Evolutionary conservation across 2,888 invertebrate species (phyloP), one percentile per base, ranked within the genome.

Genomic region (Rotaria macrura): DNA sequence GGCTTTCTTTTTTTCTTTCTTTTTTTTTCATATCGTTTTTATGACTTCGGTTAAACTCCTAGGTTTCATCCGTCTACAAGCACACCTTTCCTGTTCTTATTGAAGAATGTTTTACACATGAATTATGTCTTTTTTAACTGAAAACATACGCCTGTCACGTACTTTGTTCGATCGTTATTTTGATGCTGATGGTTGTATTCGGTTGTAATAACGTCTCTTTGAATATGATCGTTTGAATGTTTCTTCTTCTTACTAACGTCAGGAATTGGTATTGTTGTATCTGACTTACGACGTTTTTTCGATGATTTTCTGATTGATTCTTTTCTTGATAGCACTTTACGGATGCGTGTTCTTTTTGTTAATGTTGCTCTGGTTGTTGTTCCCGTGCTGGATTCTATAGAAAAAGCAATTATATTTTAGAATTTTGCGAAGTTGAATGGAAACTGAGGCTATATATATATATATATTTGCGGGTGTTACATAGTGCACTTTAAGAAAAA

Each of bases 101-200:
- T n/a, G 34, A 34, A 34, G 20, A 65, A 34, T 34, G 5, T 34
- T 65, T 65, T 34, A 65, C 29, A 65, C 17, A 65, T 65, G 65
- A 34, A 34, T 65, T 29, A 65, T 65, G 65, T 65, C 65, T 65
- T 34, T 34, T n/a, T 65, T 65, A 65, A 65, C 29, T 65, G 17
- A 65, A 65, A 65, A 65, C 65, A 65, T 14, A 65, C 65, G 65
- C 34, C 65, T 65, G 65, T 65, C 65, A 65, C 65, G 29, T 65
- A 65, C 65, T 65, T 65, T 65, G 34, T 65, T 65, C 65, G 29
- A 65, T 65, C 34, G 34, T 65, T 7, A 34, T 34, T 12, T 65
- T 65, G 20, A 34, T 29, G 54, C 25, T 54, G 54, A 54, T 54
- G 54, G 54, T 54, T 25, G 25, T 54, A 38, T 65, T 34, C 65